phyloP scores from a whole-genome alignment of 2,113 vertebrate genomes.

The Sinocyclocheilus grahami region DNA sequence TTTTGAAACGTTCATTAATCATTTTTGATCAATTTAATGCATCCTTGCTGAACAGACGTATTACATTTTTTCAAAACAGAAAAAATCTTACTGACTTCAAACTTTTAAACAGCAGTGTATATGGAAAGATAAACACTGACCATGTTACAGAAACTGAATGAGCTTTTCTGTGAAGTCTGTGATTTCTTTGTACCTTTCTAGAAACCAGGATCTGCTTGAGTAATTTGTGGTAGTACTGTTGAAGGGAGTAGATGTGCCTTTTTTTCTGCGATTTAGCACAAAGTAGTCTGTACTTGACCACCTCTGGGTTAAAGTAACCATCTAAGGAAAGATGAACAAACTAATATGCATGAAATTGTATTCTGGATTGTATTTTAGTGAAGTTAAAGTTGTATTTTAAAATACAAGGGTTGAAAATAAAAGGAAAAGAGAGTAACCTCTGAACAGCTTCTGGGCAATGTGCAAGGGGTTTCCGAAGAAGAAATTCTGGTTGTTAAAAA shows the following conservation, averaged over 20 bases:
- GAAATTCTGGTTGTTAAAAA: conserved; percentile 89
- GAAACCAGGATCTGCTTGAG: conserved; percentile 94
- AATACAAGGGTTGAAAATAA: neutral
- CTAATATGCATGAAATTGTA: too few species aligned
- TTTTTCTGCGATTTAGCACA: conserved; percentile 93
- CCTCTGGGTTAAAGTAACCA: conserved; percentile 95
- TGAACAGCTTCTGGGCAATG: conserved; percentile 92
- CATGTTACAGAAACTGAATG: neutral
- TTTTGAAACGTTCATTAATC: neutral
- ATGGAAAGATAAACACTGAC: neutral
- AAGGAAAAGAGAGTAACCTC: conserved; percentile 73
- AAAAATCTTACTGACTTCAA: neutral
- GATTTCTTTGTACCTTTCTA: conserved; percentile 79
- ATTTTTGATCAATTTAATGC: neutral
- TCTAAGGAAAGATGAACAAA: conserved; percentile 71
- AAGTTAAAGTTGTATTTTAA: too few species aligned
- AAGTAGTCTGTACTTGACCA: conserved; percentile 93
- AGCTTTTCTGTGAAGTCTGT: neutral
- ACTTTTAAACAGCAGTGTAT: neutral
- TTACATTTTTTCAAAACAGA: neutral
- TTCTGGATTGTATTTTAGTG: too few species aligned
- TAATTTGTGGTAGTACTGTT: conserved; percentile 93
- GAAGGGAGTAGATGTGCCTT: conserved; percentile 85
- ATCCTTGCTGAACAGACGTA: neutral
- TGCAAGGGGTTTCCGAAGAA: conserved; percentile 93